These are phyloP conservation scores for Fulica atra DNA, from an alignment of 2,113 vertebrate genomes.

Conservation along the genomic window DNA sequence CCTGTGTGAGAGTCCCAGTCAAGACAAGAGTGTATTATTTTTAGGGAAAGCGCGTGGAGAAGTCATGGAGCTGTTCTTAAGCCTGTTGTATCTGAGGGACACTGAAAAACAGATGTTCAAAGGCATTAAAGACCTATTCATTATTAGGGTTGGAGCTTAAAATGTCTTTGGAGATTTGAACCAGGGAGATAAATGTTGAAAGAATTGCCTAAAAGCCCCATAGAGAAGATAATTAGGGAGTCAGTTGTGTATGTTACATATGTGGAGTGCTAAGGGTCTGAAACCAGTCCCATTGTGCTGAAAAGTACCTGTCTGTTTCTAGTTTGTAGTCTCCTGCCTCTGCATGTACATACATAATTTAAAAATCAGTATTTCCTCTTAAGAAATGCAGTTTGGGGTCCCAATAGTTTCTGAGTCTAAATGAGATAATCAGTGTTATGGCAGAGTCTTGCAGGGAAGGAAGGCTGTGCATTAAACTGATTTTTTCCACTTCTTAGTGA, in stretches of 20 bases:
- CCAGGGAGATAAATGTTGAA: not conserved
- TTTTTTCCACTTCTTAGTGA: not conserved
- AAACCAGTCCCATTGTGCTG: not conserved
- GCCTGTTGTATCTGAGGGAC: not conserved
- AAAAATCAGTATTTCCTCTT: not conserved
- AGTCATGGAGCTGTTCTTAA: not conserved
- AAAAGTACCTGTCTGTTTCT: not conserved
- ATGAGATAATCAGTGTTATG: not conserved
- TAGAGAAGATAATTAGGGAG: not conserved
- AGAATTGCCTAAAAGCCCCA: not conserved
- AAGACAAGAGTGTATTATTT: not conserved
- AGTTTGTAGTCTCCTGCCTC: not conserved
- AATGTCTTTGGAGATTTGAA: not conserved
- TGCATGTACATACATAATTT: accelerated
- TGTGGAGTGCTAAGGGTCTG: not conserved
- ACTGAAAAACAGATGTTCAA: not conserved
- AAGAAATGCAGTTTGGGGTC: not conserved
- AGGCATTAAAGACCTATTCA: not conserved
- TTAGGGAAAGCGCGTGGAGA: not conserved
- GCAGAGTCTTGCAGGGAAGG: not conserved
- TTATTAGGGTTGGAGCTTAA: not conserved
- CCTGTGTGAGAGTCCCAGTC: not conserved
- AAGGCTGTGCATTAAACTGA: not conserved
- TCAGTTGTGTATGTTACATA: not conserved
- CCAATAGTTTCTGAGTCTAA: not conserved